These are phyloP conservation scores for Seira sanloemensis DNA, from an alignment of 2,888 invertebrate genomes.

Conservation along the genomic window DNA sequence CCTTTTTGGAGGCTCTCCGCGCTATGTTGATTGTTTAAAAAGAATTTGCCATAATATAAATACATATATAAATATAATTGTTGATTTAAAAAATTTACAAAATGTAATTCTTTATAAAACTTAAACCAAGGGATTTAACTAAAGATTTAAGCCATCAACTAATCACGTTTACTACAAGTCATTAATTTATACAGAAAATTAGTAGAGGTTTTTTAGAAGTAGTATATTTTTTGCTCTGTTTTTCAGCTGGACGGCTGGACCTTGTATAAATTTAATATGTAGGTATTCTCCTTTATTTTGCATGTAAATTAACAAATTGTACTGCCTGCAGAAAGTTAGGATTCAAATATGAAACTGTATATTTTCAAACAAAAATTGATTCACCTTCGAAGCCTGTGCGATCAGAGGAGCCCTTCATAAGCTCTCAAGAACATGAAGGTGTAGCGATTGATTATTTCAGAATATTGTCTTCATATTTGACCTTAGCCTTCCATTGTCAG, in stretches of 20 bases:
- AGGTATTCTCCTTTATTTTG: background rate
- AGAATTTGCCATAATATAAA: constrained; percentile 43
- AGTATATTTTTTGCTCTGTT: background rate
- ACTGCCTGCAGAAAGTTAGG: background rate
- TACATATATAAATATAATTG: constrained; percentile 23
- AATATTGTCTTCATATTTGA: background rate
- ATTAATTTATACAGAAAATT: constrained; percentile 14
- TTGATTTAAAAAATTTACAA: background rate
- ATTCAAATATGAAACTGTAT: no score
- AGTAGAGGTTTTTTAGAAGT: background rate
- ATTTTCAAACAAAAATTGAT: no score
- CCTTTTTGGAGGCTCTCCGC: constrained; percentile 59
- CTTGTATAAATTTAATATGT: background rate
- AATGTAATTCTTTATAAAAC: background rate
- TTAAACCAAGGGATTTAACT: background rate
- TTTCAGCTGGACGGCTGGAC: background rate
- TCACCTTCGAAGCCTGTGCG: no score
- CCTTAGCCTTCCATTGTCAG: background rate
- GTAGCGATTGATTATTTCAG: background rate
- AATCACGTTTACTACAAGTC: constrained; percentile 40
- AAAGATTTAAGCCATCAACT: constrained; percentile 14
- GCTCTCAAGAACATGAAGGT: background rate
- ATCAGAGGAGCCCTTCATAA: background rate
- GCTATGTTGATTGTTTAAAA: constrained; percentile 45
- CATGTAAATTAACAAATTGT: background rate